Conservation (phyloP, 2,113 vertebrate species). For the Oryzias celebensis region DNA sequence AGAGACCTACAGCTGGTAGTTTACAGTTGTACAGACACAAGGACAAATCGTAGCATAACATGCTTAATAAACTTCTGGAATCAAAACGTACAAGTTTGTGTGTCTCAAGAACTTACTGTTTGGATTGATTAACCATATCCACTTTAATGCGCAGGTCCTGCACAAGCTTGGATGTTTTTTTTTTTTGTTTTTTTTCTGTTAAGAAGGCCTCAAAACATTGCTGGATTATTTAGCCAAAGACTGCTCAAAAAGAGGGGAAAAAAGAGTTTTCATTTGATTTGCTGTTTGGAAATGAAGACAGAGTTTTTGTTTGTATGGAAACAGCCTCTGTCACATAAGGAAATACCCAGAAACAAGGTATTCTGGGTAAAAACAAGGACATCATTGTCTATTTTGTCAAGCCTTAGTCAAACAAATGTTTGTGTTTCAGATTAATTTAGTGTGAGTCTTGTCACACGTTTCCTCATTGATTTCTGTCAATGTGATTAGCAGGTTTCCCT, state of each 20-base stretch:
- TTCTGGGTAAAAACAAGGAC: conserved; percentile 42
- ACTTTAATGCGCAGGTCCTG: background rate
- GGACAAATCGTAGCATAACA: conserved; percentile 7
- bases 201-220: background rate
- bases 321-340: background rate
- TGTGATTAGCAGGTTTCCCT: conserved; percentile 23
- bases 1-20: conserved; percentile 7
- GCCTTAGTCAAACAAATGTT: conserved; percentile 9
- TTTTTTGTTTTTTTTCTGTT: background rate
- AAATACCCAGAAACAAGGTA: conserved; percentile 49
- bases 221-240: background rate
- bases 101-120: conserved; percentile 25
- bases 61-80: conserved; percentile 9
- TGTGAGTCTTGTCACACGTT: background rate
- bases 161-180: background rate
- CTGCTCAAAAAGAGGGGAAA: background rate
- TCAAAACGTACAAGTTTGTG: conserved; percentile 23
- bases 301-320: too few relatives aligned
- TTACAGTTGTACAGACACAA: conserved; percentile 8
- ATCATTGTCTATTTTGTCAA: conserved; percentile 40
- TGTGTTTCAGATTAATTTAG: conserved; percentile 24
- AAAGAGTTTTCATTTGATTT: too few relatives aligned
- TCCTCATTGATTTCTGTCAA: background rate
- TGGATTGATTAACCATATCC: conserved; percentile 22
- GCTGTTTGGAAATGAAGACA: too few relatives aligned